Percentiles rank a stretch among this genome's conserved stretches.
phyloP scores from a whole-genome alignment of 1,140 invertebrate species.

The Apis cerana region DNA sequence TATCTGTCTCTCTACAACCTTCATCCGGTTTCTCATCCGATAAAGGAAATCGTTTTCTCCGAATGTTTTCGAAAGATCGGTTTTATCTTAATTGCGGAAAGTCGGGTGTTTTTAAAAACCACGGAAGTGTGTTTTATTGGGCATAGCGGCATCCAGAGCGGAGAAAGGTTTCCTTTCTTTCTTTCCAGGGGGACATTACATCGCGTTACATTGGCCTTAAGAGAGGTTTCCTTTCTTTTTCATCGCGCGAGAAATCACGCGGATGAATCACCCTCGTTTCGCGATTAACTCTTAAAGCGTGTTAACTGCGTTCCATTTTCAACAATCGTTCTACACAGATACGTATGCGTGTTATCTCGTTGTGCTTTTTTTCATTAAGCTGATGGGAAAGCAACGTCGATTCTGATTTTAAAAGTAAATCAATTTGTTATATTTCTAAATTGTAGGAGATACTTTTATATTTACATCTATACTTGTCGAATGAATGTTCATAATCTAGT shows the following conservation, averaged over 20 bases:
- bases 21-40: background rate
- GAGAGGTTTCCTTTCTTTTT: conserved; percentile 1
- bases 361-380: background rate
- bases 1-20: background rate
- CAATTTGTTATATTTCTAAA: too few relatives aligned
- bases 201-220: too few relatives aligned
- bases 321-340: background rate
- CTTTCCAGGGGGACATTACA: background rate
- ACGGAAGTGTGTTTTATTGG: conserved; percentile 28
- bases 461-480: too few relatives aligned
- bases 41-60: conserved; percentile 32
- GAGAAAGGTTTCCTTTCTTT: conserved; percentile 29
- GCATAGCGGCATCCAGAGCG: conserved; percentile 10
- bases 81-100: conserved; percentile 53
- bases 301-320: conserved; percentile 11
- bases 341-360: background rate
- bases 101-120: background rate
- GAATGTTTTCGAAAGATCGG: conserved; percentile 25
- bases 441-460: too few relatives aligned
- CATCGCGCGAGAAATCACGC: conserved; percentile 28
- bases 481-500: too few relatives aligned
- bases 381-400: too few relatives aligned
- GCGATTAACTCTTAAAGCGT: background rate
- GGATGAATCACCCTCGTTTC: conserved; percentile 38
- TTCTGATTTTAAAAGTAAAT: too few relatives aligned